These are phyloP conservation scores for Xylocampa areola DNA, from an alignment of 2,888 invertebrate genomes.

Conservation along the genomic window DNA sequence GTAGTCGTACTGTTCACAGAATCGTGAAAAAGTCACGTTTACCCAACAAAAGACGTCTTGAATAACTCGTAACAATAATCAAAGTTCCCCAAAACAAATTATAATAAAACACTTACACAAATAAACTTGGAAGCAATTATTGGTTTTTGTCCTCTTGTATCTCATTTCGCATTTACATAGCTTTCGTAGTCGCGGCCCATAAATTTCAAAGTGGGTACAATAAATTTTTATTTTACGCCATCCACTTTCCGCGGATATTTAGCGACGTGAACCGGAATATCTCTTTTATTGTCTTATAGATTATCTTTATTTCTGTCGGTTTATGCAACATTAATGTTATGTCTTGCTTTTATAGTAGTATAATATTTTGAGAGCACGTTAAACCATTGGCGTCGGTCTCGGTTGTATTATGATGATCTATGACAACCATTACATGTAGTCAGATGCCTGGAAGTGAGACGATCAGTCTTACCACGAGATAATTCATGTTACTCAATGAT, in stretches of 20 bases:
- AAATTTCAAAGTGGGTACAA: constrained; percentile 60
- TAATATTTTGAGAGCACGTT: constrained; percentile 33
- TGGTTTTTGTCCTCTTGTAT: constrained; percentile 55
- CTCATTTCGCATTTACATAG: constrained; percentile 59
- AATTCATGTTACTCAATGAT: neutral
- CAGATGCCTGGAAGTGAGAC: no score
- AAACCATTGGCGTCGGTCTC: no score
- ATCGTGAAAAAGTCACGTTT: no score
- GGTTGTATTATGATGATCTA: no score
- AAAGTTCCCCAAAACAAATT: constrained; percentile 40
- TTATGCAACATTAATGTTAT: constrained; percentile 40
- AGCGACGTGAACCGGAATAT: constrained; percentile 61
- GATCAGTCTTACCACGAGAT: neutral
- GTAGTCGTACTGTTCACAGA: no score
- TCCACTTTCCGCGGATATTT: constrained; percentile 58
- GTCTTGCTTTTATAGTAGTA: constrained; percentile 36
- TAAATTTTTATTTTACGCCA: constrained; percentile 69
- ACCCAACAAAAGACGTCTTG: constrained; percentile 14
- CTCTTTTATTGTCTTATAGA: constrained; percentile 53
- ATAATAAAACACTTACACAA: constrained; percentile 55
- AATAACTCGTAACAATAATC: constrained; percentile 12
- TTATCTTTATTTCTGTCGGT: constrained; percentile 52
- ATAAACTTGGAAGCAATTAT: constrained; percentile 61
- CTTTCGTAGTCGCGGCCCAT: constrained; percentile 58
- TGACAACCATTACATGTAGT: no score